Evolutionary conservation across 2,113 vertebrate genomes (phyloP), one percentile per base, ranked within the genome.

Genomic region (Cyprinodon variegatus): DNA sequence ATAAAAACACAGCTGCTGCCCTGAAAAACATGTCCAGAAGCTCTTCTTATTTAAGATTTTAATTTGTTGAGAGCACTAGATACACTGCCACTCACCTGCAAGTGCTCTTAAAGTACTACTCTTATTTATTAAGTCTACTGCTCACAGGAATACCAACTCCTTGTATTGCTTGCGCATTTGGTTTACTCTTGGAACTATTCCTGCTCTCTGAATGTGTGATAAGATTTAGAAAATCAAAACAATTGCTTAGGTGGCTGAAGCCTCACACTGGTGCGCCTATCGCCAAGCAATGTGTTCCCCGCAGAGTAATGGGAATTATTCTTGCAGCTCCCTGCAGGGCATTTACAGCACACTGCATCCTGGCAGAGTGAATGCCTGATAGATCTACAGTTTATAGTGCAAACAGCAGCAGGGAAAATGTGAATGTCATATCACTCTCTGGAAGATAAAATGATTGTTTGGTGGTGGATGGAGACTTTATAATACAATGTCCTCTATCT

Each of bases 251-350:
- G 69, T 53, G 50, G 62, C 71, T 79, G 48, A 65, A 78, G 74
- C 62, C 12, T 65, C 59, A 64, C 69, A 61, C 69, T n/a, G 0
- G n/a, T 57, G 68, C 1, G 11, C 43, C 73, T 40, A 80, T 83
- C 78, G 53, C 72, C 67, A 53, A 9, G 8, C 2, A 37, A 48
- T 68, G 53, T 40, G 20, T 61, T 67, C 68, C 79, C 70, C 12
- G 3, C 71, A 37, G 48, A 72, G 78, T 76, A 50, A 84, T 75
- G 65, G 74, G 72, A 79, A 79, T 75, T 4, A 78, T 78, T 70
- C 68, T 74, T 61, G 22, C 3, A 63, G 48, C 40, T 81, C 65
- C 83, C 87, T 57, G 71, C 71, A 80, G 79, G 48, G 74, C 14
- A 63, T 79, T 82, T 81, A 41, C 64, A 45, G 17, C 67, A 46